Evolutionary conservation across 92 coral and sea anemone genomes (phyloP).

Genomic region (Montipora capitata): DNA sequence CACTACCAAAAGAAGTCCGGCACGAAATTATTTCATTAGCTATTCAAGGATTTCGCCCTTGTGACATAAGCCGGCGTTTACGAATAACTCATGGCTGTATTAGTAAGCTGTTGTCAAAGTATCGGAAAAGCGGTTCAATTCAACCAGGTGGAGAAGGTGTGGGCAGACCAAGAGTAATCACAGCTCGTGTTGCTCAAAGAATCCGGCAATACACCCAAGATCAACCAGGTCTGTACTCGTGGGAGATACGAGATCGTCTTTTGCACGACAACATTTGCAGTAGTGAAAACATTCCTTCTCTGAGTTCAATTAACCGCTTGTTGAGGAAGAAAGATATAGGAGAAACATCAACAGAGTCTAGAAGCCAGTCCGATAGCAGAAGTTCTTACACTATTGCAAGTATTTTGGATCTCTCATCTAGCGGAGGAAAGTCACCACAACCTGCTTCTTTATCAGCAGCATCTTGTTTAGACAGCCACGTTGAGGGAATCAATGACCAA

Average conservation of each 20-base stretch:
- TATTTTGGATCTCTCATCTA: conserved; percentile 6
- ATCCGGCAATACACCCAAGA: conserved; percentile 34
- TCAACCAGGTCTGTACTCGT: conserved; percentile 48
- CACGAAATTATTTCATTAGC: conserved; percentile 79
- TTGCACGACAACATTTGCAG: conserved; percentile 33
- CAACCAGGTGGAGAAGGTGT: conserved; percentile 74
- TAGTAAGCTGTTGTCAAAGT: conserved; percentile 86
- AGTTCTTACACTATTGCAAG: conserved; percentile 5
- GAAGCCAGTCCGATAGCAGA: neutral
- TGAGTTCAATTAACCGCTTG: conserved; percentile 51
- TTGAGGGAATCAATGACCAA: neutral
- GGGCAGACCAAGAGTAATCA: conserved; percentile 65
- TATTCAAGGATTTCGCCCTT: conserved; percentile 84
- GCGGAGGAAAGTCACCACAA: neutral
- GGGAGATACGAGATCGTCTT: conserved; percentile 50
- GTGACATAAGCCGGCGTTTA: conserved; percentile 89
- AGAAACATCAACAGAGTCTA: neutral
- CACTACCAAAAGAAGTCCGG: conserved; percentile 79
- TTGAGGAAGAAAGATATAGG: conserved; percentile 1
- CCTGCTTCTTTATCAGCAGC: neutral
- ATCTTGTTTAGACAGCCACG: neutral
- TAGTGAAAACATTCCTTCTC: conserved; percentile 27
- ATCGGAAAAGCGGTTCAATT: conserved; percentile 86
- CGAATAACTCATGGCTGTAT: conserved; percentile 89
- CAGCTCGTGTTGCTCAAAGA: conserved; percentile 19